Conservation (phyloP, 1,140 invertebrate species). For the Campoletis sonorensis region DNA sequence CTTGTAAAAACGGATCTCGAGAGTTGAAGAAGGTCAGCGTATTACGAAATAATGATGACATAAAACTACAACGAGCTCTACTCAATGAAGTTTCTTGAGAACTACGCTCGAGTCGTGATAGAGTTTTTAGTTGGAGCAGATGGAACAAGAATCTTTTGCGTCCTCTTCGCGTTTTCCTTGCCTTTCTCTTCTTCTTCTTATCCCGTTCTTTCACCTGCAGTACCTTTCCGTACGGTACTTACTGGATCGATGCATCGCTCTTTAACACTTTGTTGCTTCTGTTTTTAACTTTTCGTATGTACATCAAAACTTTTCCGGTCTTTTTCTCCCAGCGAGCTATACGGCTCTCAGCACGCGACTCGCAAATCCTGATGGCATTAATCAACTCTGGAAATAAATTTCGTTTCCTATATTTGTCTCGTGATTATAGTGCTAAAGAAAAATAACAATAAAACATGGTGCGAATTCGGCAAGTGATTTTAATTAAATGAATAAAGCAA, state of each 20-base stretch:
- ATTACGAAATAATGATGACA: constrained; percentile 42
- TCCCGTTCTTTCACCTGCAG: neutral
- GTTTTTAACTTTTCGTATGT: constrained; percentile 17
- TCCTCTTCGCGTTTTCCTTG: neutral
- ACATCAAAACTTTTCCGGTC: constrained; percentile 12
- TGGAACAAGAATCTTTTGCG: constrained; percentile 25
- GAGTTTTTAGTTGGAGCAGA: constrained; percentile 29
- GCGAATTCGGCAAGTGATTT: no score
- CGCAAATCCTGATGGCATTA: neutral
- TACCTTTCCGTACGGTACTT: neutral
- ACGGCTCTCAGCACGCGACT: neutral
- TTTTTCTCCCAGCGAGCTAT: neutral
- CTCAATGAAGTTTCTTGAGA: constrained; percentile 39
- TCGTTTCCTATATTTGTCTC: neutral
- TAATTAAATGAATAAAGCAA: no score
- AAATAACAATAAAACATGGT: no score
- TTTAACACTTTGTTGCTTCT: constrained; percentile 34
- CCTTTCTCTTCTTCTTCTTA: no score
- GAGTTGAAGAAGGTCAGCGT: constrained; percentile 31
- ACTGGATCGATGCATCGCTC: constrained; percentile 34
- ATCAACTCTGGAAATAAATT: neutral
- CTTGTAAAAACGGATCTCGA: constrained; percentile 24
- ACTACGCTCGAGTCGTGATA: constrained; percentile 37
- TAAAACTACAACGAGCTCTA: constrained; percentile 41
- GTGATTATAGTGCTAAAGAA: no score